Base-by-base conservation (phyloP, 2,113 vertebrate genomes). In the Pelmatolapia mariae region DNA sequence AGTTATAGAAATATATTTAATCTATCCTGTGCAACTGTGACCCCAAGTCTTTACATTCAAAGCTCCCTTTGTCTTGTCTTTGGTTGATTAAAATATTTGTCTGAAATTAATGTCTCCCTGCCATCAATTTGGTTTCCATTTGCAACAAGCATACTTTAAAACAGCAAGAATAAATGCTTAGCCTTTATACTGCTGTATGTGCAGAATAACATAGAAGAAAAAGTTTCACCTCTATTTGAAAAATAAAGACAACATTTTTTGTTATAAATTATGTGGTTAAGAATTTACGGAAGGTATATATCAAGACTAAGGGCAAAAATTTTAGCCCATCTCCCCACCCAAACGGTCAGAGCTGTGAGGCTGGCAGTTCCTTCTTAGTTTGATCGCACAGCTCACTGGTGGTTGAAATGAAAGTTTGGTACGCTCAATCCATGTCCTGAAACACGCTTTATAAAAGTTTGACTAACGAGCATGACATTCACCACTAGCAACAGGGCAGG, bases 381-480 rank as follows among this genome's bases (percentile, higher is more conserved):
- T 89, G 57, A 86, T 81, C 10, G 2, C 13, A 68, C 47, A 53
- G 59, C 78, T 84, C 87, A 68, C 22, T 4, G 5, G n/a, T 50
- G 33, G 52, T 52, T 84, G 40, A 13, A 83, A 63, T 83, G 57
- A 89, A 80, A 85, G 56, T 85, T 78, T 66, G 29, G 26, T 31
- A 45, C 24, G 7, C 7, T 2, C 43, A 31, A 50, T 76, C 31
- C 22, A 80, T 79, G 56, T 61, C 19, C 73, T 88, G 53, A 68
- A 26, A 68, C 54, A 33, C 0, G 29, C 19, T 80, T 81, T 19
- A 24, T 5, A 78, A 81, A 89, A 80, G 87, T 61, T 71, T 81
- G 47, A 89, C 82, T 92, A 92, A 92, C 57, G 83, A 85, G 87
- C 81, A 10, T 90, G 92, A 83, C 82, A 83, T 93, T 92, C 53